Percentiles rank a stretch among this genome's conserved stretches.
Evolutionary conservation across 2,113 vertebrate genomes (phyloP).

Genomic region (Hoplias malabaricus): DNA sequence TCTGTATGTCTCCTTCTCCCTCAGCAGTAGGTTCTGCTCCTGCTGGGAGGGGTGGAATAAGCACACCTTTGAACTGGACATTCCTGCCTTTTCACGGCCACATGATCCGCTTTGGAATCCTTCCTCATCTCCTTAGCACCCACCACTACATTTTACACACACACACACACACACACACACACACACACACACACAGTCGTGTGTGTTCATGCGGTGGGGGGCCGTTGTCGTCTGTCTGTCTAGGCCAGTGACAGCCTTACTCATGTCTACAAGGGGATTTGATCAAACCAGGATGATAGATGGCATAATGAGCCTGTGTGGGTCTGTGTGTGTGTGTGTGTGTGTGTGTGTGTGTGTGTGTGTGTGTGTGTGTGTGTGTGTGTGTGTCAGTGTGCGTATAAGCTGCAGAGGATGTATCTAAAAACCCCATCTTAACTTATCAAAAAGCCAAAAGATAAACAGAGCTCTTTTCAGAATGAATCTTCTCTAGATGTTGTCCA

Average conservation of each 20-base stretch:
- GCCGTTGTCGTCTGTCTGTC: slow-evolving; percentile 50
- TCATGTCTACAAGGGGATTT: slow-evolving; percentile 54
- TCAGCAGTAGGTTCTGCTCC: neutral
- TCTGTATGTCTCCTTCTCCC: neutral
- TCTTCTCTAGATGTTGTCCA: neutral
- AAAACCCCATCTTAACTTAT: slow-evolving; percentile 45
- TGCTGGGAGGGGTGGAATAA: neutral
- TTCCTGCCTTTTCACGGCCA: slow-evolving; percentile 43
- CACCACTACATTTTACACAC: neutral
- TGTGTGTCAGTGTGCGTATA: slow-evolving; percentile 4
- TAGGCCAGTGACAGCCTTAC: slow-evolving; percentile 54
- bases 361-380: slow-evolving; percentile 8
- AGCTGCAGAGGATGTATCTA: slow-evolving; percentile 43
- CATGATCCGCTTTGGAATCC: slow-evolving; percentile 42
- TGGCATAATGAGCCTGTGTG: slow-evolving; percentile 55
- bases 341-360: neutral
- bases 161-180: slow-evolving; percentile 26
- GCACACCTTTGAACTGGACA: slow-evolving; percentile 38
- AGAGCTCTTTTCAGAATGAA: slow-evolving; percentile 2
- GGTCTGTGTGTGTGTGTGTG: slow-evolving; percentile 5
- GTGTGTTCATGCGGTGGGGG: slow-evolving; percentile 13
- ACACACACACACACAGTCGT: slow-evolving; percentile 13
- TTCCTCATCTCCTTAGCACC: slow-evolving; percentile 5
- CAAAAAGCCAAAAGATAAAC: too few species aligned
- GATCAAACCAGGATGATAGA: slow-evolving; percentile 65